A percentile compares a stretch with the other conserved stretches of the same genome.
Evolutionary conservation across 2,888 invertebrate species (phyloP).

Genomic region (Apotomis betuletana): DNA sequence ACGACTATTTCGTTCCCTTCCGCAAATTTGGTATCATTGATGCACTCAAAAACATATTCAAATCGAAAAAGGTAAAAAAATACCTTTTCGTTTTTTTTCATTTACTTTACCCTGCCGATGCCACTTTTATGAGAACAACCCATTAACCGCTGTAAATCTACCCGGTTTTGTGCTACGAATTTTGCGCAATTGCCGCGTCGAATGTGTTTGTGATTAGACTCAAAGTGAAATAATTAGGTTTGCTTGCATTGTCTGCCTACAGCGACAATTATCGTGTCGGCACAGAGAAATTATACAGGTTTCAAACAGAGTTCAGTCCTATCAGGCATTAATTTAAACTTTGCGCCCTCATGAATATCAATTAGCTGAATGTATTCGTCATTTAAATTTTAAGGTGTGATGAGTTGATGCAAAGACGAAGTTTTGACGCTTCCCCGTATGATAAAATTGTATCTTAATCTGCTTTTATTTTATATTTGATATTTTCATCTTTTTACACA

Average conservation of each 20-base stretch:
- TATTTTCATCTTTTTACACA: background rate
- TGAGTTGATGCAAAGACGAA: slow-evolving; percentile 43
- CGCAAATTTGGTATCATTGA: no score
- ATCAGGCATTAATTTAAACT: slow-evolving; percentile 66
- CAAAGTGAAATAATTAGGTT: slow-evolving; percentile 27
- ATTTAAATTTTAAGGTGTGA: slow-evolving; percentile 53
- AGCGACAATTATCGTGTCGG: slow-evolving; percentile 26
- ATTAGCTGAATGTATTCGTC: slow-evolving; percentile 56
- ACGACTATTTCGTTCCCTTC: no score
- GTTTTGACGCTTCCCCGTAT: slow-evolving; percentile 6
- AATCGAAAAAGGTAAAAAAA: no score
- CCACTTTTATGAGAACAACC: no score
- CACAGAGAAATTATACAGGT: slow-evolving; percentile 44
- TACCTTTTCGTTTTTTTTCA: no score
- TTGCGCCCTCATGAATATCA: slow-evolving; percentile 61
- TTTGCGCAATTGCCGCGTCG: slow-evolving; percentile 20
- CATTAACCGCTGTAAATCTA: slow-evolving; percentile 42
- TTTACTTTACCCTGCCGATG: no score
- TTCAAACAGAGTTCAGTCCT: slow-evolving; percentile 49
- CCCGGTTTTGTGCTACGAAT: slow-evolving; percentile 11
- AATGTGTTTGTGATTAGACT: slow-evolving; percentile 25
- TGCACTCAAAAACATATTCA: no score
- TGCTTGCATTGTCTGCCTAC: background rate
- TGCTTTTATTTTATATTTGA: background rate
- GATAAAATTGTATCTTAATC: background rate